Evolutionary conservation across 2,797 vertebrate species (phyloP), one percentile per base, ranked within the genome.

Genomic region (Triplophysa yarkandensis): DNA sequence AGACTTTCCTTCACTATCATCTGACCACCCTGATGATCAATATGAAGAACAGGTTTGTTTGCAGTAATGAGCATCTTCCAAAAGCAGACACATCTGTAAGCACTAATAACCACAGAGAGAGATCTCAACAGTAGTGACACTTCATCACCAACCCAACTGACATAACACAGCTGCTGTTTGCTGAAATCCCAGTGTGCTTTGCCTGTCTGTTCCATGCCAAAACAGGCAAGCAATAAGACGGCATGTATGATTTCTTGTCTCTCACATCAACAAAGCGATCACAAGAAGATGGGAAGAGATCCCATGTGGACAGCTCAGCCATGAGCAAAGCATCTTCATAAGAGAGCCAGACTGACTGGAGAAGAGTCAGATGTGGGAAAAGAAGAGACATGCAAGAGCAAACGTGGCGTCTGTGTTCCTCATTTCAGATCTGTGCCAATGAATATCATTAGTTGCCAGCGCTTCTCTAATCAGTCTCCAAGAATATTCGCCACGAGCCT

Each of bases 371-470:
- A 58, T 32, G 27, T 23, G 65, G 80, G 83, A 81, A 10, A 64
- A 6, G 65, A 69, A 71, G 85, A 87, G 85, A 87, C 85, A 80
- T 77, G 21, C n/a, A 83, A 17, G 86, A 88, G 87, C 82, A 71
- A 87, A 88, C 81, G 77, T 71, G 61, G 61, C 16, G 68, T 58
- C 30, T 78, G 87, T 86, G 84, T 78, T 86, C 81, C 80, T 82
- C 76, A 16, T 77, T 88, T 85, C 58, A 79, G 86, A 84, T 80
- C 83, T 82, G 80, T 89, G 78, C 78, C 89, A 88, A 75, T 86
- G 89, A 87, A 88, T 90, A 87, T 89, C 87, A 92, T 90, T 89
- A 80, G 58, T 60, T 68, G 90, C 79, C 85, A 81, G 64, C 74
- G 85, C 81, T 86, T 81, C 83, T 80, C 83, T 91, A 88, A 91